These are phyloP conservation scores for Dolichoris vasculosae DNA, from an alignment of 1,140 invertebrate genomes.

Conservation along the genomic window DNA sequence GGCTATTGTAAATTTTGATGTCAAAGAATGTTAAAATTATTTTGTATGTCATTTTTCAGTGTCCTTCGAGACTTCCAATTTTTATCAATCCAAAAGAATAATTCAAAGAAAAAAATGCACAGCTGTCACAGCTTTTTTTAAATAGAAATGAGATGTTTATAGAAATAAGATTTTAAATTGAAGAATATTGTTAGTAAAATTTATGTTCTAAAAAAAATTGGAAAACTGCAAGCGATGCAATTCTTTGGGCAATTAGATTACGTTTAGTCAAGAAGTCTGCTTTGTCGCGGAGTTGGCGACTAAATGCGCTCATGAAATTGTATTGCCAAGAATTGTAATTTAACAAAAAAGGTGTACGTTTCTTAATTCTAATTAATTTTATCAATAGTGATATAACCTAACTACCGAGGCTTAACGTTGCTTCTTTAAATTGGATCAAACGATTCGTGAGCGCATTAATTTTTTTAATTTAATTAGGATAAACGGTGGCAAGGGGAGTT, in stretches of 20 bases:
- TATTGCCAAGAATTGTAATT: not conserved
- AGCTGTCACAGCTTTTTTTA: constrained; percentile 41
- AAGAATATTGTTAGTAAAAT: constrained; percentile 25
- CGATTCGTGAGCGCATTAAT: constrained; percentile 36
- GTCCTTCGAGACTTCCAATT: constrained; percentile 12
- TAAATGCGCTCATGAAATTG: constrained; percentile 48
- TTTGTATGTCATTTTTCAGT: constrained; percentile 36
- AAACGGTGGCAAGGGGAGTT: constrained; percentile 64
- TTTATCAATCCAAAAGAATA: constrained; percentile 19
- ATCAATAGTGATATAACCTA: not conserved
- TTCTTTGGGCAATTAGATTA: constrained; percentile 42
- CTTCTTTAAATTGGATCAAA: not conserved
- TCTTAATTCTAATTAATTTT: not conserved
- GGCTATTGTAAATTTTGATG: constrained; percentile 57
- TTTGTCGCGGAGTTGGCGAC: constrained; percentile 69
- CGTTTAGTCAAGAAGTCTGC: constrained; percentile 67
- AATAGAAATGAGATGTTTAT: constrained; percentile 13
- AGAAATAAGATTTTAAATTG: constrained; percentile 4
- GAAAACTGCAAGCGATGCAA: constrained; percentile 16
- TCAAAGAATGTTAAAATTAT: constrained; percentile 44
- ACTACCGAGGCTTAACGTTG: not conserved
- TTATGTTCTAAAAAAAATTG: not conserved
- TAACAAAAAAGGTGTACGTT: not conserved
- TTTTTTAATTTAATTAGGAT: constrained; percentile 46
- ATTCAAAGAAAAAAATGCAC: constrained; percentile 46